Evolutionary conservation across 2,888 invertebrate genomes (phyloP).

Genomic region (Brachypterus glaber): DNA sequence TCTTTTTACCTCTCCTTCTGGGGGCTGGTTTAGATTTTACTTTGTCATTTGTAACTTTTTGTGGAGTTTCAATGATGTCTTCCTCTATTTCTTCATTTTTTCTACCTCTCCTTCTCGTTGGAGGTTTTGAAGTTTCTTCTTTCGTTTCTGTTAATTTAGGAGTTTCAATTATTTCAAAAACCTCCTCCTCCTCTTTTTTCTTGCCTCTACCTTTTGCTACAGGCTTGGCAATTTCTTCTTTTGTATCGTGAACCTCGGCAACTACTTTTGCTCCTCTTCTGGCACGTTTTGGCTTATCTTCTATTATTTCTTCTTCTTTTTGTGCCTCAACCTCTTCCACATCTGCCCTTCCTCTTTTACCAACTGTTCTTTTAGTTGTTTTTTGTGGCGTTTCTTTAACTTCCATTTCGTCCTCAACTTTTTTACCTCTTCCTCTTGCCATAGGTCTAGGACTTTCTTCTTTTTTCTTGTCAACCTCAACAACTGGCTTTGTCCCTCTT

Average conservation of each 20-base stretch:
- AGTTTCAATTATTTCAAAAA: no score
- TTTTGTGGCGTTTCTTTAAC: background rate
- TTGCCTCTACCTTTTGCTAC: constrained; percentile 4
- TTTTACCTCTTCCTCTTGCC: no score
- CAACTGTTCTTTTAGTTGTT: background rate
- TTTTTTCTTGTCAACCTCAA: no score
- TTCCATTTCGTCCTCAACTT: background rate
- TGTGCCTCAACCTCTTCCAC: constrained; percentile 5
- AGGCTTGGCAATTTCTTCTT: background rate
- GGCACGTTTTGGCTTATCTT: background rate
- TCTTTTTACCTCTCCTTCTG: constrained; percentile 5
- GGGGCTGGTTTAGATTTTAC: constrained; percentile 3
- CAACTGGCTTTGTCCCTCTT: no score
- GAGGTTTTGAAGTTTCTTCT: no score
- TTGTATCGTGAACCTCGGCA: background rate
- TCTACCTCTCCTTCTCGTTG: no score
- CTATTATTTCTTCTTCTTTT: no score
- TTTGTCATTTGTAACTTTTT: background rate
- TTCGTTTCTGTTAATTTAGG: no score
- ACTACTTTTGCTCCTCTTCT: constrained; percentile 3
- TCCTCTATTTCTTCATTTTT: no score
- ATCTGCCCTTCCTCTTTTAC: constrained; percentile 4
- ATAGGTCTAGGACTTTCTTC: no score
- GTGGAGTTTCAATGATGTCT: no score
- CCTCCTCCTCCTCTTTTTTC: background rate